Conservation (phyloP, 2,113 vertebrate species). For the Indri indri region DNA sequence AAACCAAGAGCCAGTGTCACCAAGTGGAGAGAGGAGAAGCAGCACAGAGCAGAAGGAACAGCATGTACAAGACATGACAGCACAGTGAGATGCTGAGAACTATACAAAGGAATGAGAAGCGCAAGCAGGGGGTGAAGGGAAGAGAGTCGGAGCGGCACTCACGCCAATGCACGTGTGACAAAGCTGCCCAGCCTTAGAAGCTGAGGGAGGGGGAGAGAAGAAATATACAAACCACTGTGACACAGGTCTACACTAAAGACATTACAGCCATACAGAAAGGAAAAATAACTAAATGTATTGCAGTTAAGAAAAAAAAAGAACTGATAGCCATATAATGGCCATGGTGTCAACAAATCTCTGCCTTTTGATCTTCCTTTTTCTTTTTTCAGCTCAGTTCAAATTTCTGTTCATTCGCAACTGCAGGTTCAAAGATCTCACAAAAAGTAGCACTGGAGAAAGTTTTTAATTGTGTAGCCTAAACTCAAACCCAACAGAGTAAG, state of each 20-base stretch:
- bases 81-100: not conserved
- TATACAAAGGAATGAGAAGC: not conserved
- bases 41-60: not conserved
- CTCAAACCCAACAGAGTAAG: not conserved
- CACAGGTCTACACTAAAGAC: not conserved
- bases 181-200: not conserved
- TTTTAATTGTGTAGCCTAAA: not conserved
- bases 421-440: not conserved
- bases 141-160: not conserved
- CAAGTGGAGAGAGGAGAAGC: not conserved
- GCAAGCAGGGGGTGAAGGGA: not conserved
- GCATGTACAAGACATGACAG: not conserved
- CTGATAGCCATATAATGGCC: not conserved
- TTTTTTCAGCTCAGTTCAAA: not conserved
- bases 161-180: not conserved
- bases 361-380: not conserved
- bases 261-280: not conserved
- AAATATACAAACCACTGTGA: not conserved
- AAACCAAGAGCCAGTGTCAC: not conserved
- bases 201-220: not conserved
- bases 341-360: not conserved
- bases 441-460: not conserved
- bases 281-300: not conserved
- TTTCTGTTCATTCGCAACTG: not conserved
- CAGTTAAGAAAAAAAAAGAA: not conserved